Percentiles rank a stretch among this genome's conserved stretches.
Evolutionary conservation across 2,888 invertebrate species (phyloP).

Genomic region (Sisyra terminalis): DNA sequence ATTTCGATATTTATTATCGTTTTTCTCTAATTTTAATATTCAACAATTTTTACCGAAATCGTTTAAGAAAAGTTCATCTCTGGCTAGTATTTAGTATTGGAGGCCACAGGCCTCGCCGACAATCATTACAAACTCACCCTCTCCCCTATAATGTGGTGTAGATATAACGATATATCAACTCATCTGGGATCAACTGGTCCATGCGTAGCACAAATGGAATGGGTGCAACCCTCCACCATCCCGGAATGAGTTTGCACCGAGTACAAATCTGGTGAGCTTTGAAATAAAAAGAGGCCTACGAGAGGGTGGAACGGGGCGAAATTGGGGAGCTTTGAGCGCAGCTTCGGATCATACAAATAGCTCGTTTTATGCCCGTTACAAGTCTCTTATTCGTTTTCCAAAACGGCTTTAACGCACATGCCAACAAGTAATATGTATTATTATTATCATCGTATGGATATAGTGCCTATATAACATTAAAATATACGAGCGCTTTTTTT

Average conservation of each 20-base stretch:
- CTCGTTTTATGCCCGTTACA: constrained; percentile 9
- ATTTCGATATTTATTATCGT: too few species aligned
- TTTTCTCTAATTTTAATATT: too few species aligned
- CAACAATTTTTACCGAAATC: too few species aligned
- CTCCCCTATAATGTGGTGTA: constrained; percentile 1
- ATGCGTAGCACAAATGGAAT: background rate
- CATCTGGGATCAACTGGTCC: constrained; percentile 9
- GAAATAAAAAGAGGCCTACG: too few species aligned
- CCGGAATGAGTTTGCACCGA: too few species aligned
- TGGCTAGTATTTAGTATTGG: too few species aligned
- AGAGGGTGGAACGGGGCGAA: background rate
- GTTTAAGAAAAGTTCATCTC: too few species aligned
- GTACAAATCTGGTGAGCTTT: too few species aligned
- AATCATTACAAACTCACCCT: background rate
- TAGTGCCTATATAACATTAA: too few species aligned
- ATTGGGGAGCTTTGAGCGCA: background rate
- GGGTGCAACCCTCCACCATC: background rate
- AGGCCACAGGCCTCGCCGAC: too few species aligned
- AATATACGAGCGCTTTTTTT: too few species aligned
- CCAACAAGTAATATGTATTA: constrained; percentile 8
- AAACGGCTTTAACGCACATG: constrained; percentile 8
- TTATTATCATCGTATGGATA: too few species aligned
- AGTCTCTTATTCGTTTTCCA: constrained; percentile 8
- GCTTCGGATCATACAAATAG: constrained; percentile 9
- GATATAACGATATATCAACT: constrained; percentile 10